phyloP scores from a whole-genome alignment of 2,113 vertebrate species.

The Labeo catla region DNA sequence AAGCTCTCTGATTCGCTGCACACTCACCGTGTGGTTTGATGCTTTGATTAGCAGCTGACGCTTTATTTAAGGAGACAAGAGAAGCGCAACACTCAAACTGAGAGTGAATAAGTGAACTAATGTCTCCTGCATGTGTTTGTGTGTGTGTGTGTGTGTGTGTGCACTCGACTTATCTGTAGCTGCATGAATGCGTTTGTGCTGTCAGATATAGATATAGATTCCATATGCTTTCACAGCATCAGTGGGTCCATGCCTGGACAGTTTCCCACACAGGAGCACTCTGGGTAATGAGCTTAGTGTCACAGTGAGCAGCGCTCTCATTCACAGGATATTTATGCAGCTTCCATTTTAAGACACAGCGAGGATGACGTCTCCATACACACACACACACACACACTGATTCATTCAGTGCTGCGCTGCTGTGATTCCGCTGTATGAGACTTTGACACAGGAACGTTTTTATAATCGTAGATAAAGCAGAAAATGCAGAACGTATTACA shows the following conservation, averaged over 20 bases:
- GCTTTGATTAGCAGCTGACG: not conserved
- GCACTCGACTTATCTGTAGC: too few relatives aligned
- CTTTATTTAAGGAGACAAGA: not conserved
- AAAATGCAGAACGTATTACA: not conserved
- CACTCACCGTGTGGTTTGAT: not conserved
- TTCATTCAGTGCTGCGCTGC: not conserved
- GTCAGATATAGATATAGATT: not conserved
- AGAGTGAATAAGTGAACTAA: not conserved
- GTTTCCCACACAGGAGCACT: constrained; percentile 57
- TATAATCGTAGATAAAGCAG: not conserved
- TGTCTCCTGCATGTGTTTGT: not conserved
- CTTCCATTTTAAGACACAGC: constrained; percentile 63
- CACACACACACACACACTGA: not conserved
- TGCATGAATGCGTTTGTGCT: too few relatives aligned
- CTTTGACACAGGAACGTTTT: not conserved
- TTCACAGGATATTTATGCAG: constrained; percentile 60
- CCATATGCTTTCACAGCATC: constrained; percentile 18
- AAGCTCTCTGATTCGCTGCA: not conserved
- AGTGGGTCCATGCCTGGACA: constrained; percentile 53
- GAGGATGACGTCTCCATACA: not conserved
- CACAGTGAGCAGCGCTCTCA: constrained; percentile 7
- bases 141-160: too few relatives aligned
- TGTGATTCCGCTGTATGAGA: not conserved
- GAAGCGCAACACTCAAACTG: not conserved
- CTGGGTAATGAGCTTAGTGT: constrained; percentile 70